phyloP scores from a whole-genome alignment of 2,888 invertebrate genomes.

The Oxystoma pomonae region DNA sequence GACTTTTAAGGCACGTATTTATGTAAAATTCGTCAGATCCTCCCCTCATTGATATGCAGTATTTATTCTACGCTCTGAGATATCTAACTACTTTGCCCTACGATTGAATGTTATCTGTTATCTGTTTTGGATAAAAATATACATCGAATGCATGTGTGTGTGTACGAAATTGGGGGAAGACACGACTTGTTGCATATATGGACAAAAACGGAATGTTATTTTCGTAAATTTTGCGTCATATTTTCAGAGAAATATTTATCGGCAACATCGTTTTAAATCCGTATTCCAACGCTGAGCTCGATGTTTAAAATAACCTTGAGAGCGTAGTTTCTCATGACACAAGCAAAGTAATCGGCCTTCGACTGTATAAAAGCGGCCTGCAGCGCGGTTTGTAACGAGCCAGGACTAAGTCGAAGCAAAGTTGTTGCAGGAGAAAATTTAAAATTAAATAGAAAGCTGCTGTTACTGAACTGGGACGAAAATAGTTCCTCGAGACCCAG shows the following conservation, averaged over 20 bases:
- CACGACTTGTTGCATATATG: neutral
- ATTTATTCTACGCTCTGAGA: no score
- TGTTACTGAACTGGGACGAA: no score
- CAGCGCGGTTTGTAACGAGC: constrained; percentile 14
- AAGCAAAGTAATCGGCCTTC: constrained; percentile 39
- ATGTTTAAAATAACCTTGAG: constrained; percentile 36
- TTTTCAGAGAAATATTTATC: constrained; percentile 4
- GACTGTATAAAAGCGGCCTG: constrained; percentile 33
- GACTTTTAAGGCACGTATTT: no score
- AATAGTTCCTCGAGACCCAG: no score
- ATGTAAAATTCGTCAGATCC: no score
- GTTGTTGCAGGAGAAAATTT: constrained; percentile 19
- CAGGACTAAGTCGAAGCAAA: constrained; percentile 8
- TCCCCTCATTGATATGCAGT: no score
- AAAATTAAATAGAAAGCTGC: constrained; percentile 38
- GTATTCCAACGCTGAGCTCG: constrained; percentile 14
- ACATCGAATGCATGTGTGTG: neutral
- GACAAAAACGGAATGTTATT: neutral
- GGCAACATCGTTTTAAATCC: constrained; percentile 18
- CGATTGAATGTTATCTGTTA: no score
- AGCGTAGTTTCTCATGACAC: constrained; percentile 39
- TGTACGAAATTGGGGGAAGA: neutral
- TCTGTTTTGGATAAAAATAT: neutral
- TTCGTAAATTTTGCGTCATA: neutral
- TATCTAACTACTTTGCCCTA: no score